Conservation (phyloP, 2,113 vertebrate genomes). For the Condylura cristata region DNA sequence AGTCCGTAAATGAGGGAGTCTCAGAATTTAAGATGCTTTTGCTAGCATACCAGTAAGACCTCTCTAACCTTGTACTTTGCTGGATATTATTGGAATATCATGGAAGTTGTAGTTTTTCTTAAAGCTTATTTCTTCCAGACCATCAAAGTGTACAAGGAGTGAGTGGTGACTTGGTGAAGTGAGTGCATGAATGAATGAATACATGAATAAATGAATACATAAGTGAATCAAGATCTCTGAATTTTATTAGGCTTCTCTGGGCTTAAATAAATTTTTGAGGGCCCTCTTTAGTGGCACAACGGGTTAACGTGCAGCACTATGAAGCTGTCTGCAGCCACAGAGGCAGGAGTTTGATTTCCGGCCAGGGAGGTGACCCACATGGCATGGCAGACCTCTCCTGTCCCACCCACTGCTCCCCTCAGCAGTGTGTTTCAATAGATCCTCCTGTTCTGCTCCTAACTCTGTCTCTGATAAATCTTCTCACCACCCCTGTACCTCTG, state of each 20-base stretch:
- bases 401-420: no score
- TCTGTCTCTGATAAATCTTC: no score
- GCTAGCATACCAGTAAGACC: neutral
- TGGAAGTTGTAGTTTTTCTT: neutral
- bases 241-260: neutral
- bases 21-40: slow-evolving; percentile 30
- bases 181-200: neutral
- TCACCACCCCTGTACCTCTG: no score
- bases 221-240: neutral
- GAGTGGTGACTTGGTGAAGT: neutral
- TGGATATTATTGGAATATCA: neutral
- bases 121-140: neutral
- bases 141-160: neutral
- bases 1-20: neutral
- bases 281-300: no score
- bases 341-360: no score
- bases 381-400: no score
- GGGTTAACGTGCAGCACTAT: no score
- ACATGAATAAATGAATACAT: neutral
- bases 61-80: neutral
- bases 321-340: no score
- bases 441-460: no score
- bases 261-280: slow-evolving; percentile 27
- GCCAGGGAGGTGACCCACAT: no score
- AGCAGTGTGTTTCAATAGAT: no score